Percentiles rank a stretch among this genome's conserved stretches.
Evolutionary conservation across 2,888 invertebrate genomes (phyloP).

Genomic region (Nemoura dubitans): DNA sequence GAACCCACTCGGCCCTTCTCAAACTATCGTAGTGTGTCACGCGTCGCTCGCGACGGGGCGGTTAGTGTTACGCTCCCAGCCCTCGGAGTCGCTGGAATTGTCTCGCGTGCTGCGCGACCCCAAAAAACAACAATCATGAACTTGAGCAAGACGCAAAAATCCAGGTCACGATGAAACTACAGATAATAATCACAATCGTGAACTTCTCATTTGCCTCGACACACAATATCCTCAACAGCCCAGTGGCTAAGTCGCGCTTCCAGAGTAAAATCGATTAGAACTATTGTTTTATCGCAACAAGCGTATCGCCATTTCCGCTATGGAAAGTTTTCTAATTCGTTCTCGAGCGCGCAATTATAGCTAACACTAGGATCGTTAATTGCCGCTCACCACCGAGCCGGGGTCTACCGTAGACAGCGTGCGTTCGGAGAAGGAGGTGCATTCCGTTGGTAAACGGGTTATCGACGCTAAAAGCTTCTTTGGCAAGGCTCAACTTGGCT

Average conservation of each 20-base stretch:
- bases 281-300: conserved; percentile 4
- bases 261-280: background rate
- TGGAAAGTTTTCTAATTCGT: background rate
- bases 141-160: background rate
- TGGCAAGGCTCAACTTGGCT: background rate
- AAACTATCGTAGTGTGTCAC: no score
- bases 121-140: background rate
- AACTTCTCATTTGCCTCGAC: background rate
- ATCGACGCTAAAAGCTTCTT: background rate
- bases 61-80: background rate
- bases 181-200: background rate
- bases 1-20: no score
- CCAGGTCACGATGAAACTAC: background rate
- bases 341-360: background rate
- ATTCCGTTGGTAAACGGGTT: background rate
- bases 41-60: no score
- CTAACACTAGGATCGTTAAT: background rate
- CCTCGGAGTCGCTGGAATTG: background rate
- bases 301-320: background rate
- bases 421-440: background rate
- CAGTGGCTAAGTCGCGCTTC: background rate
- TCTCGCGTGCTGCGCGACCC: background rate
- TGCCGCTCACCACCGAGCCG: background rate
- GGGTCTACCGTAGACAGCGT: background rate
- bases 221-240: background rate